Base-by-base conservation (phyloP, 1,140 invertebrate species). In the Drosophila virilis region DNA sequence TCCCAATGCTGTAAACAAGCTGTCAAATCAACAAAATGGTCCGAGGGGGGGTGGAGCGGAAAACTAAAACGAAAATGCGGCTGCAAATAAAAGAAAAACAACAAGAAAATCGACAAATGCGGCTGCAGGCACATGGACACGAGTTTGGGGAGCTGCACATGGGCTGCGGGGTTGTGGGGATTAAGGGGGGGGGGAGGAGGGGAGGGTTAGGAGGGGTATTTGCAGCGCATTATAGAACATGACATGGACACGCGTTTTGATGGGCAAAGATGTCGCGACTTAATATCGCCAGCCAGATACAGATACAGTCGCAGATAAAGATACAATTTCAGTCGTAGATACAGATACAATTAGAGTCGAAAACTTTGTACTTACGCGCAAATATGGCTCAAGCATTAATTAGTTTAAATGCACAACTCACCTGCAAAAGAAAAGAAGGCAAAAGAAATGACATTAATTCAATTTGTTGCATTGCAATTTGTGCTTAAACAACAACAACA, bases 1-100 rank as follows among this genome's bases (percentile, higher is more conserved):
- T 17, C 43, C 62, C 22, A 5, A 77, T 68, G 70, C 67, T 79
- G 79, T 86, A 86, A 86, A 86, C 83, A 88, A 86, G 77, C 83
- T 86, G 82, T 86, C 83, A 88, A 77, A 58, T 45, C 54, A 12
- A 75, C 33, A 55, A 61, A 50, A 65, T 5, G 22, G 22, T 3
- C 22, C n/a, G n/a, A n/a, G n/a, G n/a, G 22, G 3, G 22, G 22
- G 3, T 3, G 22, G 54, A 7, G 42, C 43, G 32, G 15, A 35
- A 33, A 55, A 42, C 15, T 33, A 43, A 12, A 52, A 12, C 22
- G 37, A 72, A 37, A 43, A 17, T 32, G n/a, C 28, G 32, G 8
- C n/a, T 15, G 35, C n/a, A 33, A 46, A 13, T 13, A 42, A 42
- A 32, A 45, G 8, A 70, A 55, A 64, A 35, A 51, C 45, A 72